Evolutionary conservation across 2,113 vertebrate genomes (phyloP).

Genomic region (Taxidea taxus): DNA sequence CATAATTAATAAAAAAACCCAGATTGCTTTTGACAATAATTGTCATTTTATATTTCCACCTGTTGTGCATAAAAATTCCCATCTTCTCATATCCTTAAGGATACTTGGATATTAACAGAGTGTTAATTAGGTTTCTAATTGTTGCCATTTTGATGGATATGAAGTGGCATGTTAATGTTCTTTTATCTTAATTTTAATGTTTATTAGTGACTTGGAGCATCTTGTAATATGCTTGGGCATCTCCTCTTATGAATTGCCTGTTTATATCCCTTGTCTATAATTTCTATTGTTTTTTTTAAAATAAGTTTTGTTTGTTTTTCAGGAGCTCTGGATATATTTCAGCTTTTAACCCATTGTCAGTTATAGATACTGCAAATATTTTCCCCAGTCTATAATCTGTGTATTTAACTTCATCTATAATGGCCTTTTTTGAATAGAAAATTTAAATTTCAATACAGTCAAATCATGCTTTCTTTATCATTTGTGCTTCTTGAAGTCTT

Average conservation of each 20-base stretch:
- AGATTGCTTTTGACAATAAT: neutral
- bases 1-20: neutral
- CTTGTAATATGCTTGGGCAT: neutral
- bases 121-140: neutral
- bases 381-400: neutral
- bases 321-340: neutral
- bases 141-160: neutral
- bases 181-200: neutral
- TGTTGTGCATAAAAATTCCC: neutral
- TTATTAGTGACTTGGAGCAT: neutral
- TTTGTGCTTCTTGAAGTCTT: neutral
- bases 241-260: neutral
- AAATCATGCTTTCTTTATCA: conserved; percentile 15
- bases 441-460: neutral
- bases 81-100: neutral
- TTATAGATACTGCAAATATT: neutral
- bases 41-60: neutral
- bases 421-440: neutral
- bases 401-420: neutral
- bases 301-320: neutral
- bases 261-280: neutral
- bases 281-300: neutral
- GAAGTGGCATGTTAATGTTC: neutral
- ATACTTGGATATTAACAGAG: neutral
- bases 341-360: neutral